Base-by-base conservation (phyloP, 2,888 invertebrate species). In the Metellina segmentata region DNA sequence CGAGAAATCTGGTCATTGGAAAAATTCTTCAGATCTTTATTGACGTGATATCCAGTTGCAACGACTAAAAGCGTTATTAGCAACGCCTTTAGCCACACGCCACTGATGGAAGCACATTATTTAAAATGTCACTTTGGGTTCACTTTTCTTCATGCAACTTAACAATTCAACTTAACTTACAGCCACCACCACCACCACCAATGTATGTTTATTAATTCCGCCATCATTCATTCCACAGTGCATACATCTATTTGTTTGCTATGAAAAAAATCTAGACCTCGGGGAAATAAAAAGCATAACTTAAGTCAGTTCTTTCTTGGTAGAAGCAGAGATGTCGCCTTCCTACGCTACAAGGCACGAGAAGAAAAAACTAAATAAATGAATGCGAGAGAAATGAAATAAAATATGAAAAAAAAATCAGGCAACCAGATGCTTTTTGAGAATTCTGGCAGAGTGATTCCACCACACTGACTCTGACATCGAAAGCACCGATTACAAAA, bases 401-500 rank as follows among this genome's bases (percentile, higher is more conserved):
- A 85, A 86, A n/a, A n/a, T n/a, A n/a, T n/a, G n/a, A n/a, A n/a
- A n/a, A n/a, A n/a, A 78, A 86, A 86, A 9, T n/a, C 11, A 20
- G 51, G 51, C 53, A 72, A 71, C 72, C 53, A 87, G 78, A 87
- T 81, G 79, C 72, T 72, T 87, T 79, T 79, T 79, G 52, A 72
- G 53, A 79, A 81, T 79, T 72, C 53, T 61, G 87, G 20, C 85
- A n/a, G 48, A 70, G 52, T 52, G 77, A 49, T 86, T 20, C 52
- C 87, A 53, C 48, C 52, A 49, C 49, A 53, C 53, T 77, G 49
- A 34, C 51, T 51, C 77, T n/a, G n/a, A n/a, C 51, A 19, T 83
- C 19, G 49, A 71, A 71, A 81, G 87, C 81, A 71, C 87, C 87
- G 87, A 81, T 87, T 81, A 87, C 72, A 81, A 79, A 87, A 79